A percentile compares a stretch with the other conserved stretches of the same genome.
Evolutionary conservation across 2,888 invertebrate genomes (phyloP).

Genomic region (Ennomos fuscantarius): DNA sequence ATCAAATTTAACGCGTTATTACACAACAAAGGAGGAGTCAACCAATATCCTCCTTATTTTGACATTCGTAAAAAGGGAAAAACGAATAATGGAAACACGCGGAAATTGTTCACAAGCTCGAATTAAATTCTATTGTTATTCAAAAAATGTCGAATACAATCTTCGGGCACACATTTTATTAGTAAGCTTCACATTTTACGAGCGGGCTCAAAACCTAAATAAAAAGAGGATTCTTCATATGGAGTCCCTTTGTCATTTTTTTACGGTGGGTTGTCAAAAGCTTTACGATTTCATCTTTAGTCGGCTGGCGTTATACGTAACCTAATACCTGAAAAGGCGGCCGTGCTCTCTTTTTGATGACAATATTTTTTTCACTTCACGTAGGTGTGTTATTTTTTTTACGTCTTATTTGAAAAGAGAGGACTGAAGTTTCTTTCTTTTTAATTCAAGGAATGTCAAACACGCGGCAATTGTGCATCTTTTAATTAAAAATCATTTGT

Average conservation of each 20-base stretch:
- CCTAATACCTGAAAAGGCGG: slow-evolving; percentile 49
- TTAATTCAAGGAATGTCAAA: no score
- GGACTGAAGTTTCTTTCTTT: neutral
- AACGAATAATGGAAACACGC: slow-evolving; percentile 50
- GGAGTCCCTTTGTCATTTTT: slow-evolving; percentile 73
- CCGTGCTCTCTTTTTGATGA: slow-evolving; percentile 12
- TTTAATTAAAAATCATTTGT: no score
- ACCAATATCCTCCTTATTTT: slow-evolving; percentile 43
- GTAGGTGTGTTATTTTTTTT: no score
- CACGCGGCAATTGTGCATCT: no score
- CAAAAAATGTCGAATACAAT: slow-evolving; percentile 58
- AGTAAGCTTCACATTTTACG: slow-evolving; percentile 71
- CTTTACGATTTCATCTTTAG: slow-evolving; percentile 74
- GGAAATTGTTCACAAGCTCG: slow-evolving; percentile 48
- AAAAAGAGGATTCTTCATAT: slow-evolving; percentile 76
- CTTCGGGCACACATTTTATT: slow-evolving; percentile 71
- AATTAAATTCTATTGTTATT: slow-evolving; percentile 62
- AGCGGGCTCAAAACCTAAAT: slow-evolving; percentile 70
- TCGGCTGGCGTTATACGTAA: slow-evolving; percentile 43
- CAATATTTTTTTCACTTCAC: slow-evolving; percentile 1
- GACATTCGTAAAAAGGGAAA: slow-evolving; percentile 40
- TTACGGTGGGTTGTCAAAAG: slow-evolving; percentile 76
- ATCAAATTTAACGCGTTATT: slow-evolving; percentile 38
- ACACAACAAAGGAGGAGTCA: slow-evolving; percentile 36
- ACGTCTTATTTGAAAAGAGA: neutral